Percentiles rank a stretch among this genome's conserved stretches.
Conservation (phyloP, 2,113 vertebrate species). For the Conger conger region DNA sequence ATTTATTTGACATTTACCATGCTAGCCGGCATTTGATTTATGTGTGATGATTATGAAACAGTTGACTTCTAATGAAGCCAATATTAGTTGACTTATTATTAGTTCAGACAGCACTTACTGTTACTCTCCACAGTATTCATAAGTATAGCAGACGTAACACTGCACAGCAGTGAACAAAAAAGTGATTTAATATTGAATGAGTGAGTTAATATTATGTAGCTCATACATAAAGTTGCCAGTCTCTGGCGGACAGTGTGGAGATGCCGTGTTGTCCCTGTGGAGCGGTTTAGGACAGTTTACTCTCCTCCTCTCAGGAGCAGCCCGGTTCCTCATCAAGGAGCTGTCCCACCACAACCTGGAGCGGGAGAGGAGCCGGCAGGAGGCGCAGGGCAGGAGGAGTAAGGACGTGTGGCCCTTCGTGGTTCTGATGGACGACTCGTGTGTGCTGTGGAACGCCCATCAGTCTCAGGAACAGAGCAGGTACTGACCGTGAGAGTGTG, state of each 20-base stretch:
- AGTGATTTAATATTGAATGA: too few species aligned
- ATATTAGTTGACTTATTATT: too few species aligned
- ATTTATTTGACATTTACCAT: too few species aligned
- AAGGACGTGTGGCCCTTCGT: conserved; percentile 97
- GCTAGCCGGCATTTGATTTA: too few species aligned
- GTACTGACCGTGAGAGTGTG: conserved; percentile 49
- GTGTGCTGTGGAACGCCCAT: conserved; percentile 89
- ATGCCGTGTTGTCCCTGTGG: neutral
- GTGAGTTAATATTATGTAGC: too few species aligned
- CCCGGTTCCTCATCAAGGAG: conserved; percentile 97
- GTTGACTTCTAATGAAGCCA: too few species aligned
- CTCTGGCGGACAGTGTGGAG: neutral
- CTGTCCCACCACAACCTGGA: conserved; percentile 96
- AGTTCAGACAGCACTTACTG: too few species aligned
- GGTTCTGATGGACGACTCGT: conserved; percentile 94
- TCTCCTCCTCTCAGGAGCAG: conserved; percentile 75
- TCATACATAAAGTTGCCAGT: too few species aligned
- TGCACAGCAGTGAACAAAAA: too few species aligned
- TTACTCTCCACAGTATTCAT: too few species aligned
- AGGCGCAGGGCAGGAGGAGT: conserved; percentile 86
- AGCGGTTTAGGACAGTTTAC: conserved; percentile 62
- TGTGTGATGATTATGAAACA: too few species aligned
- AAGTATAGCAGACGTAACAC: too few species aligned
- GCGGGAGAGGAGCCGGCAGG: conserved; percentile 89
- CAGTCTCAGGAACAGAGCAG: conserved; percentile 69